Evolutionary conservation across 2,888 invertebrate genomes (phyloP).

Genomic region (Clivina fossor): DNA sequence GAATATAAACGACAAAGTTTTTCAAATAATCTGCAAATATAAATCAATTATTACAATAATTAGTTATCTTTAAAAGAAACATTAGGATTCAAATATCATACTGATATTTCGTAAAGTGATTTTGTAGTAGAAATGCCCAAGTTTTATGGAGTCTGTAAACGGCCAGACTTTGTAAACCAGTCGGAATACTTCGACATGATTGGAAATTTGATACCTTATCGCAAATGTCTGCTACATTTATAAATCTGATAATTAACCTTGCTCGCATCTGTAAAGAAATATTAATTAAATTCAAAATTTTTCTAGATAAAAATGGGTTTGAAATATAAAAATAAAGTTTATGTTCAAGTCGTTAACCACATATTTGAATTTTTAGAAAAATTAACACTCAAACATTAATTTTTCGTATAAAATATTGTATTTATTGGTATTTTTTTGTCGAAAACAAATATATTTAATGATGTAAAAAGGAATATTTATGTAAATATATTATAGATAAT

Average conservation of each 20-base stretch:
- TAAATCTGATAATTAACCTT: slow-evolving; percentile 57
- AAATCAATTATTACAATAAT: slow-evolving; percentile 15
- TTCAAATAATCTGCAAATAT: slow-evolving; percentile 53
- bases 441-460: too few species aligned
- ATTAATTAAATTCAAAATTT: too few species aligned
- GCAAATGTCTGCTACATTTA: slow-evolving; percentile 59
- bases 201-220: slow-evolving; percentile 57
- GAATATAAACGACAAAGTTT: slow-evolving; percentile 54
- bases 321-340: too few species aligned
- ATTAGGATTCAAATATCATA: slow-evolving; percentile 43
- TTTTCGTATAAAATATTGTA: too few species aligned
- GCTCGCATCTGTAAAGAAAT: slow-evolving; percentile 51
- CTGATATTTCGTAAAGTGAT: slow-evolving; percentile 58
- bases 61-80: neutral
- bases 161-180: slow-evolving; percentile 58
- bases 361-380: too few species aligned
- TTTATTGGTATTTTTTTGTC: too few species aligned
- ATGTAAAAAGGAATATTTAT: too few species aligned
- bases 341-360: too few species aligned
- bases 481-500: too few species aligned
- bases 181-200: slow-evolving; percentile 56
- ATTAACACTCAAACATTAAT: too few species aligned
- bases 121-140: slow-evolving; percentile 56
- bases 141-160: slow-evolving; percentile 55
- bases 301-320: too few species aligned